Percentiles rank a stretch among this genome's conserved stretches.
phyloP scores from a whole-genome alignment of 2,888 invertebrate species.

The Loripinus fragilis region DNA sequence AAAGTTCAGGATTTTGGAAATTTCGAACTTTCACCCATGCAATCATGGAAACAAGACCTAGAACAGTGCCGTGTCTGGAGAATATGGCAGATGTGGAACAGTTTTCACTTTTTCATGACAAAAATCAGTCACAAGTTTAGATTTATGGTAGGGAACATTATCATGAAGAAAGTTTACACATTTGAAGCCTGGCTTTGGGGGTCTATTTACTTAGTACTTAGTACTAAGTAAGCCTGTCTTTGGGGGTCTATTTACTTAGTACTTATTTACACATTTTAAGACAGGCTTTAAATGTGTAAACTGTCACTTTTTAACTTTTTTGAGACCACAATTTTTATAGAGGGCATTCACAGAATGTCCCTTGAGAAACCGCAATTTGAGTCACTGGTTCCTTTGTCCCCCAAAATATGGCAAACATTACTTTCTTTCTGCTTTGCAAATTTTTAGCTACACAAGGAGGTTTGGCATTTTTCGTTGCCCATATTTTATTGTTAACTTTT shows the following conservation, averaged over 20 bases:
- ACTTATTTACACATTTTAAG: no score
- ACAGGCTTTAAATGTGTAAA: no score
- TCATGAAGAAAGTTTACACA: constrained; percentile 1
- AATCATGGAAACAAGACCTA: not conserved
- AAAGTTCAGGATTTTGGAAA: no score
- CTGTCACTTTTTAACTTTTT: not conserved
- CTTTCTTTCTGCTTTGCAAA: constrained; percentile 8
- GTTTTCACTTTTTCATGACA: not conserved
- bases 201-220: not conserved
- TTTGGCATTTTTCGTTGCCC: not conserved
- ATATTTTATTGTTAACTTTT: no score
- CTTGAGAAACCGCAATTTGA: constrained; percentile 2
- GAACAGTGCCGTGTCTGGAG: constrained; percentile 7
- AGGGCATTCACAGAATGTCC: not conserved
- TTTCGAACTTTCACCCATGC: no score
- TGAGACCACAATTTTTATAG: not conserved
- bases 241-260: no score
- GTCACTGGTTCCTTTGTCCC: not conserved
- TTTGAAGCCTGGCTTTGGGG: not conserved
- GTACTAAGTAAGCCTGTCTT: no score
- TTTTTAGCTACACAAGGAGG: not conserved
- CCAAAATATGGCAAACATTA: not conserved
- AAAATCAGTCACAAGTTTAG: not conserved
- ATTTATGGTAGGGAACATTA: constrained; percentile 1
- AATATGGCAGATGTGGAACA: constrained; percentile 9